These are phyloP conservation scores for Trachelus tabidus DNA, from an alignment of 2,888 invertebrate genomes.

Conservation along the genomic window DNA sequence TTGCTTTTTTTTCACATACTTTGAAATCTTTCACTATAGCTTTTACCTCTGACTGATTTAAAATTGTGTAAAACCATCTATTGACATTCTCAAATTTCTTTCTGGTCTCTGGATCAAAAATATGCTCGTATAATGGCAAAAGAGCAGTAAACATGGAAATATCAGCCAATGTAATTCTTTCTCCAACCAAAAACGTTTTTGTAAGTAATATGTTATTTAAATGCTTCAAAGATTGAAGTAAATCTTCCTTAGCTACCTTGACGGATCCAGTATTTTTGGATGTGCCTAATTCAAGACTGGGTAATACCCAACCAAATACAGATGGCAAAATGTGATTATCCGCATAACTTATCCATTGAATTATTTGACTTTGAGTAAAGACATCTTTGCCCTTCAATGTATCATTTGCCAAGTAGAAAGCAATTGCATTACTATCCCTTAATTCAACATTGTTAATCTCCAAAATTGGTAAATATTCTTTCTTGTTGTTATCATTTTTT, in stretches of 20 bases:
- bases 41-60: conserved; percentile 58
- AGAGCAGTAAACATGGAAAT: conserved; percentile 58
- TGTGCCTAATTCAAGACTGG: conserved; percentile 28
- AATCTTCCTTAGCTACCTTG: conserved; percentile 46
- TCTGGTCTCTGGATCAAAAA: conserved; percentile 45
- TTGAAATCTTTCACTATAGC: conserved; percentile 46
- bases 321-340: conserved; percentile 61
- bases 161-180: conserved; percentile 65
- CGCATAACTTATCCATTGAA: conserved; percentile 64
- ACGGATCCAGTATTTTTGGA: conserved; percentile 19
- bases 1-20: conserved; percentile 30
- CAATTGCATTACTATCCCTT: conserved; percentile 56
- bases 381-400: conserved; percentile 49
- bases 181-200: conserved; percentile 64
- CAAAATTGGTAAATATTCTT: conserved; percentile 30
- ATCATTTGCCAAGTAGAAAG: conserved; percentile 55
- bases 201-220: conserved; percentile 54
- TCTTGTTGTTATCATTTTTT: conserved; percentile 24
- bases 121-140: conserved; percentile 57
- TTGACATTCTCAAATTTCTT: conserved; percentile 55
- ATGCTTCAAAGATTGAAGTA: conserved; percentile 43
- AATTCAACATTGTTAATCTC: conserved; percentile 43
- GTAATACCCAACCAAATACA: conserved; percentile 48
- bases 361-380: conserved; percentile 53
- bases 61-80: conserved; percentile 65